These are phyloP conservation scores for Dryococelus australis DNA, from an alignment of 2,888 invertebrate genomes.

Conservation along the genomic window DNA sequence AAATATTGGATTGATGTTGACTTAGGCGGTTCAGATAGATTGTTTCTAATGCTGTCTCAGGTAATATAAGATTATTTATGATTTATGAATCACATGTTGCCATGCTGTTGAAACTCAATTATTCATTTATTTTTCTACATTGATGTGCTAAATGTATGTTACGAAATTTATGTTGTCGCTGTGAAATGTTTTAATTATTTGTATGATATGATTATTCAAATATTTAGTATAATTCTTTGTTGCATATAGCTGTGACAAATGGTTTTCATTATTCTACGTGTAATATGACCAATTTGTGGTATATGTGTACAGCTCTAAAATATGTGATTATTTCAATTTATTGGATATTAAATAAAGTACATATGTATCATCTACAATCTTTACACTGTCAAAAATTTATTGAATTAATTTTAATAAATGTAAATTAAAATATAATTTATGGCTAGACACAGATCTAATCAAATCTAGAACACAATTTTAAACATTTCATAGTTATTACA, in stretches of 20 bases:
- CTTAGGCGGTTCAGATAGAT: not conserved
- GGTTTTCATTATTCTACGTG: not conserved
- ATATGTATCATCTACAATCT: too few relatives aligned
- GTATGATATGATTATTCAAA: not conserved
- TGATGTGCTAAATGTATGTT: not conserved
- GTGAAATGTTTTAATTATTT: not conserved
- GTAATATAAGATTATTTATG: not conserved
- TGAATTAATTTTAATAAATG: too few relatives aligned
- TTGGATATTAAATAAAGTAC: too few relatives aligned
- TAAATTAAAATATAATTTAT: too few relatives aligned
- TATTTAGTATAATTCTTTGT: not conserved
- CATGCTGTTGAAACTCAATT: not conserved
- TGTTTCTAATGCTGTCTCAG: not conserved
- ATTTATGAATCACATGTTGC: not conserved
- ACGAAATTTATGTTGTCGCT: not conserved
- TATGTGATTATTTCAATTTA: too few relatives aligned
- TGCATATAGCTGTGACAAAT: not conserved
- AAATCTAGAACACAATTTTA: too few relatives aligned
- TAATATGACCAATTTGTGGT: not conserved
- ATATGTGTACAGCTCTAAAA: not conserved
- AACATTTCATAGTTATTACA: too few relatives aligned
- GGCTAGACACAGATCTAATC: too few relatives aligned
- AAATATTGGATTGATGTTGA: not conserved
- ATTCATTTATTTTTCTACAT: not conserved
- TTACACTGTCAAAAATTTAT: too few relatives aligned